Percentiles rank a stretch among this genome's conserved stretches.
Evolutionary conservation across 2,888 invertebrate genomes (phyloP).

Genomic region (Drosophila hawaiiensis): DNA sequence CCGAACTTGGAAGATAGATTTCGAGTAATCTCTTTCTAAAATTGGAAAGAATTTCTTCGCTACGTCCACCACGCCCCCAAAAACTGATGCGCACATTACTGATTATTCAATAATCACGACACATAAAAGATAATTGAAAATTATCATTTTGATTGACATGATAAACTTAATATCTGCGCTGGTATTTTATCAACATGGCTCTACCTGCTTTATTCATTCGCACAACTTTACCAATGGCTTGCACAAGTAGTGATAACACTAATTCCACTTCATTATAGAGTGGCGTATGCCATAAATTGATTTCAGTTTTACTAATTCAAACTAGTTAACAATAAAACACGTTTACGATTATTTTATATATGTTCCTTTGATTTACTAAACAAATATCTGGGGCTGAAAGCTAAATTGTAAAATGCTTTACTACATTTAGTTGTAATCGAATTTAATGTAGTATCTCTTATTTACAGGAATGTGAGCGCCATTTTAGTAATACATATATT

Average conservation of each 20-base stretch:
- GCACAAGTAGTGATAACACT: not conserved
- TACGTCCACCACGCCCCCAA: not conserved
- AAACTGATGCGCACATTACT: not conserved
- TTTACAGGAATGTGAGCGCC: not conserved
- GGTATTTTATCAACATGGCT: not conserved
- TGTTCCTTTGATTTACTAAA: not conserved
- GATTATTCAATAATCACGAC: not conserved
- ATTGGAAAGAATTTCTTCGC: not conserved
- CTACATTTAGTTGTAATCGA: not conserved
- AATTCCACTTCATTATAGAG: slow-evolving; percentile 1
- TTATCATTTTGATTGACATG: not conserved
- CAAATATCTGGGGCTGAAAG: not conserved
- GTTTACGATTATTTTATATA: not conserved
- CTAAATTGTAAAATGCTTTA: not conserved
- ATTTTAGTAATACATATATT: not conserved
- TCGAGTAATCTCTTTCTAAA: not conserved
- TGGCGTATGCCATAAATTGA: not conserved
- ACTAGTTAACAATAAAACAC: not conserved
- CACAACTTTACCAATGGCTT: not conserved
- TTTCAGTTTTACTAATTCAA: not conserved
- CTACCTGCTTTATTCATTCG: not conserved
- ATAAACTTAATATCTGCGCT: not conserved
- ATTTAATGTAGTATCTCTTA: not conserved
- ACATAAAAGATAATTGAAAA: not conserved
- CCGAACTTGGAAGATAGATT: not conserved